Evolutionary conservation across 2,113 vertebrate species (phyloP).

Genomic region (Ammodramus savannarum): DNA sequence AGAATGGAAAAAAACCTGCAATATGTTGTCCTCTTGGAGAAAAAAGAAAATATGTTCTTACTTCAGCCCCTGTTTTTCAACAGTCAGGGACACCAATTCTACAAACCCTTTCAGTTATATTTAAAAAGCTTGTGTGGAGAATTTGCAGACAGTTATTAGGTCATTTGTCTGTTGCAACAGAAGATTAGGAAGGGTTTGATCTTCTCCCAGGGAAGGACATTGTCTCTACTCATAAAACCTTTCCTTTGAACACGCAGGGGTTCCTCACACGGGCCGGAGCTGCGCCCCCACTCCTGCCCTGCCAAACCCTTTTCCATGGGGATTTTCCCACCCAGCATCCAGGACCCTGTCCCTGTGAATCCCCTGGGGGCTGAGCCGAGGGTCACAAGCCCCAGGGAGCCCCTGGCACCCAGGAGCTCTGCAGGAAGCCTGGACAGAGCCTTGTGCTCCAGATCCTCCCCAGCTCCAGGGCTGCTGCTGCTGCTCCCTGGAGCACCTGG

Average conservation of each 20-base stretch:
- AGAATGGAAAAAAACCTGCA: rapidly evolving
- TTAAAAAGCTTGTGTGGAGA: not conserved
- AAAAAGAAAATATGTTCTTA: not conserved
- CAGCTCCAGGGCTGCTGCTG: not conserved
- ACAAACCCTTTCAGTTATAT: not conserved
- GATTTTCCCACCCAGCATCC: not conserved
- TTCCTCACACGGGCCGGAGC: not conserved
- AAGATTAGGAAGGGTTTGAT: conserved; percentile 40
- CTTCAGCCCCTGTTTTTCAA: not conserved
- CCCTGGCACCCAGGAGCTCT: not conserved
- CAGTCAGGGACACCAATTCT: not conserved
- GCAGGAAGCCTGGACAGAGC: not conserved
- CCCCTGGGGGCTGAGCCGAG: not conserved
- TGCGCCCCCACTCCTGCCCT: not conserved
- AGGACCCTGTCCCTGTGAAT: not conserved
- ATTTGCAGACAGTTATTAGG: not conserved
- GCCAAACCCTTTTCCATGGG: not conserved
- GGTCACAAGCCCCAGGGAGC: not conserved
- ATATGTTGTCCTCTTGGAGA: not conserved
- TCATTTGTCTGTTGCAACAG: not conserved
- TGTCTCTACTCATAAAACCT: not conserved
- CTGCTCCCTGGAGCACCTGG: not conserved
- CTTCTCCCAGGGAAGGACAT: not conserved
- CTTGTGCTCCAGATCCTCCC: not conserved
- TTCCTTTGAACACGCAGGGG: not conserved